Percentiles rank a stretch among this genome's conserved stretches.
These are phyloP conservation scores for Arctia plantaginis DNA, from an alignment of 2,888 invertebrate genomes.

Conservation along the genomic window DNA sequence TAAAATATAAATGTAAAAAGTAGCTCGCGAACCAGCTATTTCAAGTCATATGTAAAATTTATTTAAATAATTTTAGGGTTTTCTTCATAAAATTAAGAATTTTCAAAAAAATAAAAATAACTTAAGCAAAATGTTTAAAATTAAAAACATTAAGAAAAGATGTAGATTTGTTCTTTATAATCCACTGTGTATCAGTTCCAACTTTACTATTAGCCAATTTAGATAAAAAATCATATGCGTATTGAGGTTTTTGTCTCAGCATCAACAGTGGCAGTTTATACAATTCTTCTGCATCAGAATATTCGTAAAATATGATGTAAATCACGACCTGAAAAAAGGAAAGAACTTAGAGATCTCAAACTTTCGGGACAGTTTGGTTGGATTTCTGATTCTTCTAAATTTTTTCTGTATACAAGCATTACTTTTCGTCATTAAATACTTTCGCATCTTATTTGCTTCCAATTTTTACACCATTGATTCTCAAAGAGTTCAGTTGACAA, in stretches of 20 bases:
- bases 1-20: no score
- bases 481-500: no score
- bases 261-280: background rate
- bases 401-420: background rate
- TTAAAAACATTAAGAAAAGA: background rate
- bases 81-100: no score
- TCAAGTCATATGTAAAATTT: no score
- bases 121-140: no score
- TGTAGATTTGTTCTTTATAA: background rate
- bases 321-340: background rate
- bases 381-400: no score
- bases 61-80: no score
- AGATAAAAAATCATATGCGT: background rate
- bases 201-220: background rate
- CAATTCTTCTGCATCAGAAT: background rate
- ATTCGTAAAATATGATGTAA: background rate
- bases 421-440: background rate
- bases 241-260: background rate
- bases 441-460: no score
- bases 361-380: background rate
- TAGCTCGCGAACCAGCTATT: no score
- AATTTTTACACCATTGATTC: no score
- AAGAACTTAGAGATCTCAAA: background rate
- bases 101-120: no score
- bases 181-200: background rate